Base-by-base conservation (phyloP, 2,888 invertebrate species). In the Blastobasis lacticolella region DNA sequence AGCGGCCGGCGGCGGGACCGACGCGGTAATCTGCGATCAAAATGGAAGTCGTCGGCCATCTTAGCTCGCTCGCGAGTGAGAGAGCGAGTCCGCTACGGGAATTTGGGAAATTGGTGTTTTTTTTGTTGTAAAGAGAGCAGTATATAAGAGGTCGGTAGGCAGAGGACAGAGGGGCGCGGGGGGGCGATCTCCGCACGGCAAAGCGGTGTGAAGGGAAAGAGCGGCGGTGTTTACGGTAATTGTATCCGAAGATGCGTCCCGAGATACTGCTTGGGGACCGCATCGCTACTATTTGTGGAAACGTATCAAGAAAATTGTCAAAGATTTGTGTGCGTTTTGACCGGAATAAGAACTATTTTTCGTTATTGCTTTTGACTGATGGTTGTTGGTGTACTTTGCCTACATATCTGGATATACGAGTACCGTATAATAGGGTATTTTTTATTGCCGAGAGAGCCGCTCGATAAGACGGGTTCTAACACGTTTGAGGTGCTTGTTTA, bases 171-270 rank as follows among this genome's bases (percentile, higher is more conserved):
- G 73, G 60, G 60, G 67, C 64, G 63, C 55, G 66, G 67, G 67
- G 78, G 79, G 81, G 78, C 69, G 79, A 80, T 78, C 84, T 80
- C 80, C 75, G 80, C 81, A 81, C 81, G 75, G 78, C 81, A 81
- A 78, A 78, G 83, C 87, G 84, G 86, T 84, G 86, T 86, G 87
- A 88, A 88, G 88, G 88, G 88, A 86, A 84, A 83, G 84, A 83
- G 79, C 75, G 73, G 74, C 62, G 73, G 64, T 62, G 58, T 73
- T 75, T 73, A 73, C 62, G 73, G 64, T 62, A 58, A 73, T 62
- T 56, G 52, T 70, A 70, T 68, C 61, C 56, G 72, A 46, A 59
- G 52, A 47, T 45, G 46, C 53, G 59, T 75, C 71, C 57, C 61
- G 64, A 49, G 80, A 79, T 67, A 48, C 37, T 57, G 82, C 78